These are phyloP conservation scores for Coracias cyanogaster DNA, from an alignment of 2,797 vertebrate species.

Conservation along the genomic window DNA sequence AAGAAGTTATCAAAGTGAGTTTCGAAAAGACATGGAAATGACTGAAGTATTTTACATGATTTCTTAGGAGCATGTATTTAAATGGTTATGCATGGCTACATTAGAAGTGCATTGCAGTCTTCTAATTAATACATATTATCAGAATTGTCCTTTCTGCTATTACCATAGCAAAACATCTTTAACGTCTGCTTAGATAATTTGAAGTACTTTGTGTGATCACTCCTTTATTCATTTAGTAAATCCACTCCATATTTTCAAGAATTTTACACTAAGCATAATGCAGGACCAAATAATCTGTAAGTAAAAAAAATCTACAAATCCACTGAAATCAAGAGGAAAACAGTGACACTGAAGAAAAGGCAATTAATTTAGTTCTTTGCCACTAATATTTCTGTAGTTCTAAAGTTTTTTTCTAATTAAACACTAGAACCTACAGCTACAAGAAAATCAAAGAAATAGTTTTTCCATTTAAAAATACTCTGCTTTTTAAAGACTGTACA, in stretches of 20 bases:
- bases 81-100: background rate
- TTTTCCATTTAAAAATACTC: background rate
- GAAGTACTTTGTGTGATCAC: background rate
- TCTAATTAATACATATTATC: background rate
- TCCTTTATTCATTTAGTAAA: background rate
- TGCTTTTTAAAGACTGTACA: background rate
- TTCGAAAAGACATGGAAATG: background rate
- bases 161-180: background rate
- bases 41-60: background rate
- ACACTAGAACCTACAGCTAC: background rate
- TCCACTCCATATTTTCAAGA: background rate
- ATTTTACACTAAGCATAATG: background rate
- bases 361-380: background rate
- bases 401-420: background rate
- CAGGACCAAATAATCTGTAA: background rate
- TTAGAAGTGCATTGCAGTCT: background rate
- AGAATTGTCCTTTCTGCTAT: background rate
- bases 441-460: background rate
- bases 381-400: background rate
- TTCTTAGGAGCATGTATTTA: background rate
- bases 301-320: background rate
- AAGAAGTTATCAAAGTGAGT: background rate
- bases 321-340: background rate
- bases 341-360: background rate
- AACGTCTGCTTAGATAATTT: background rate